These are phyloP conservation scores for Lasioglossum pauxillum DNA, from an alignment of 2,888 invertebrate genomes.

Conservation along the genomic window DNA sequence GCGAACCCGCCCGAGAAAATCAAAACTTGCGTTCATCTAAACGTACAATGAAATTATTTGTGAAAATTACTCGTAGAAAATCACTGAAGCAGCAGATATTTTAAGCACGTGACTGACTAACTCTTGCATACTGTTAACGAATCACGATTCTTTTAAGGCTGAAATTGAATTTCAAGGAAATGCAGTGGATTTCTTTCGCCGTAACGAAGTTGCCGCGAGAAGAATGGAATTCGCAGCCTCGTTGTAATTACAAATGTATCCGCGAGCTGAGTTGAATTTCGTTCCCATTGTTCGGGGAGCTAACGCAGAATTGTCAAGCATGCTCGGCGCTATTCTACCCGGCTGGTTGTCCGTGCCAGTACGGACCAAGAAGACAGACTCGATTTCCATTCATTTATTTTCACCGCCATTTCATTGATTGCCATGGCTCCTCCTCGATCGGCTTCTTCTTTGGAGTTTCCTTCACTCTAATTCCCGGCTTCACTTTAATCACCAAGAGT, in stretches of 20 bases:
- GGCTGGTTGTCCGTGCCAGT: conserved; percentile 56
- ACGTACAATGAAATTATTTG: not conserved
- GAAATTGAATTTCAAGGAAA: not conserved
- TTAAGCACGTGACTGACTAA: not conserved
- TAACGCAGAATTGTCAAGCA: conserved; percentile 65
- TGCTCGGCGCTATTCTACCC: conserved; percentile 18
- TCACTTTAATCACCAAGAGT: conserved; percentile 82
- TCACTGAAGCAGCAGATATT: too few relatives aligned
- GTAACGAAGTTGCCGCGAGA: conserved; percentile 56
- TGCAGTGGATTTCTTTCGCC: conserved; percentile 30
- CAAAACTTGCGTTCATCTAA: not conserved
- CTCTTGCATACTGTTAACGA: not conserved
- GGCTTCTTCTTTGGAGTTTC: conserved; percentile 47
- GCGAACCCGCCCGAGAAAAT: not conserved
- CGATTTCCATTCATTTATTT: conserved; percentile 83
- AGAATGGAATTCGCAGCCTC: conserved; percentile 67
- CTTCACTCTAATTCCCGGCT: conserved; percentile 80
- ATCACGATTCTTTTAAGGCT: not conserved
- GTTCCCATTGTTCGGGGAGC: conserved; percentile 75
- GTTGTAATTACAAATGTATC: conserved; percentile 81
- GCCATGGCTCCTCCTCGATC: conserved; percentile 71
- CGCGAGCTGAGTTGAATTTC: conserved; percentile 76
- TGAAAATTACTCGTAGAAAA: too few relatives aligned
- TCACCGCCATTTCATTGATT: conserved; percentile 83
- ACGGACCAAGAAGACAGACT: conserved; percentile 76